Base-by-base conservation (phyloP, 1,140 invertebrate genomes). In the Metaphire vulgaris region DNA sequence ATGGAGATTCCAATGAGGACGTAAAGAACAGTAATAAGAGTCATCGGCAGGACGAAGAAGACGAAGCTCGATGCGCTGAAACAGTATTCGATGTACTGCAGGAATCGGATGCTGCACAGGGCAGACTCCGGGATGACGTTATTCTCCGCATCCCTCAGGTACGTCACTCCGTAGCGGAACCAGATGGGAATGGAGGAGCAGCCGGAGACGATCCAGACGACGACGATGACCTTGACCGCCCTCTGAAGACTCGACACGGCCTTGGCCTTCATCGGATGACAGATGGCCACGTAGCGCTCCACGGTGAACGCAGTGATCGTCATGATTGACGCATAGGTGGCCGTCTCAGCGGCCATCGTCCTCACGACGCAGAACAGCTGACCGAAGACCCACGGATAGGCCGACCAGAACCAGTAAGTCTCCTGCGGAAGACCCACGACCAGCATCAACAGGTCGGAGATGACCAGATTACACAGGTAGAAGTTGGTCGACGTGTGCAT, bases 361-460 rank as follows among this genome's bases (percentile, higher is more conserved):
- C 93, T 89, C 6, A 94, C 83, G 0, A 94, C 87, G 85, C 94
- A 97, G 83, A 96, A 94, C 0, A 87, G 87, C 77, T 92, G 91
- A 0, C 94, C 94, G 81, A 97, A 95, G 14, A 92, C 87, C 84
- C 94, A 96, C 0, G 94, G 93, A 87, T 92, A 92, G 74, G 90
- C 90, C 30, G 89, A 91, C 93, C 94, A 96, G 56, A 95, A 91
- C 33, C 89, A 89, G 81, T 92, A 93, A 77, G 95, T 91, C 83
- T 97, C 95, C 78, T 92, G 91, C 0, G 92, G 93, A 69, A 94
- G 87, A 76, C 93, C 94, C 1, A 89, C 80, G 1, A 89, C 74
- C 1, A 99, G 88, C 2, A 98, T 87, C 12, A 98, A 85, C 31
- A 99, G 88, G 85, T 99, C 97, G 0, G 95, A 95, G 66, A 98